Evolutionary conservation across 2,888 invertebrate genomes (phyloP), one percentile per base, ranked within the genome.

Genomic region (Thereva nobilitata): DNA sequence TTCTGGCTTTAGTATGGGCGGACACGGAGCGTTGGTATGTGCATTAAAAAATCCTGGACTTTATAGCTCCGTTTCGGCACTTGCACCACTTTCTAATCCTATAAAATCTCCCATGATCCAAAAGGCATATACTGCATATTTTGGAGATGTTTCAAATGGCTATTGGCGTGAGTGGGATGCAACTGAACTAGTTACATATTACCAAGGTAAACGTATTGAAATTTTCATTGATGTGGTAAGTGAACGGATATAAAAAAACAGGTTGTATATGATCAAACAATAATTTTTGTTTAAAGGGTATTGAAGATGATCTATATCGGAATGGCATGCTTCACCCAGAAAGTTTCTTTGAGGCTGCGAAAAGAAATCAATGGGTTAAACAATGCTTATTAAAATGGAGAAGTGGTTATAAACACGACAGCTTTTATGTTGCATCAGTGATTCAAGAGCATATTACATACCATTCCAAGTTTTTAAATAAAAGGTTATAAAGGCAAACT

Each of bases 1-100:
- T 71, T 89, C 89, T 87, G 91, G 91, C 8, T 90, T 90, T 74
- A 94, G 95, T 76, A 97, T 97, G 97, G 97, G 97, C 69, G 97
- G 97, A 38, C 96, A 97, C 82, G 97, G 97, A 41, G 95, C 95
- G 40, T 78, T 97, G 59, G 86, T 93, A 55, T 90, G 91, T 75
- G 90, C 91, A 9, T 80, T 97, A 67, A 91, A 92, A 80, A 94
- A 93, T 80, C 95, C 95, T 38, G 91, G 90, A 10, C 81, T 89
- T 69, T 97, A 90, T 80, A 86, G 86, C 75, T 86, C 89, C 35
- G 93, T 94, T 1, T 95, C 95, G 72, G 95, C 93, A 7, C 95
- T 97, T 83, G 87, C 97, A 7, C 95, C 97, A 0, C 94, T 97
- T 75, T 89, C 90, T 74, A 93, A 96, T 80, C 95, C 96, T 0